Evolutionary conservation across 1,140 invertebrate species (phyloP).

Genomic region (Cryptotermes secundus): DNA sequence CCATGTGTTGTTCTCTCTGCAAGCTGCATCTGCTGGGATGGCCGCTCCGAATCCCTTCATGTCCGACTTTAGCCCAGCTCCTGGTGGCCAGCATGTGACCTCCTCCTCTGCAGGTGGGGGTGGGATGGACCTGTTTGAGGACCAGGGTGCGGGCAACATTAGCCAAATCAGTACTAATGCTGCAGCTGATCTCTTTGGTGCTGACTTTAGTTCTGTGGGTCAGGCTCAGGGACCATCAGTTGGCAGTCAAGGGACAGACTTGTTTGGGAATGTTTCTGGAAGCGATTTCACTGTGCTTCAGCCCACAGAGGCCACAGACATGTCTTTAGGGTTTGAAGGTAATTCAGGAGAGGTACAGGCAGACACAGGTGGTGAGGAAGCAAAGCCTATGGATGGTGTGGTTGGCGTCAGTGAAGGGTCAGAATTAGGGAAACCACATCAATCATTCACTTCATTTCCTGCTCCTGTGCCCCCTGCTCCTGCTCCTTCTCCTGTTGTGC

Average conservation of each 20-base stretch:
- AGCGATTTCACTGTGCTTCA: constrained; percentile 45
- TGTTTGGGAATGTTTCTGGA: constrained; percentile 48
- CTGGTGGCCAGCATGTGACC: constrained; percentile 44
- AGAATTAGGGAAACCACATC: background rate
- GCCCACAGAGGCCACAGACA: constrained; percentile 43
- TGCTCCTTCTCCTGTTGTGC: constrained; percentile 32
- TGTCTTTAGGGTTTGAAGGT: background rate
- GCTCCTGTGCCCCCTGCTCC: constrained; percentile 36
- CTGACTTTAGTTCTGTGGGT: constrained; percentile 29
- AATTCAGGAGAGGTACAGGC: background rate
- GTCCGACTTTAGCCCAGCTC: constrained; percentile 36
- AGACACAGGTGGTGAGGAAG: background rate
- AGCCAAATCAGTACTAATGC: constrained; percentile 36
- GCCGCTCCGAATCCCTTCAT: constrained; percentile 43
- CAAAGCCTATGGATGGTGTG: background rate
- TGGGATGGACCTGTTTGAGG: constrained; percentile 29
- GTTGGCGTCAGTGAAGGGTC: background rate
- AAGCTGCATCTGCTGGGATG: constrained; percentile 46
- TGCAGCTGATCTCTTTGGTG: constrained; percentile 35
- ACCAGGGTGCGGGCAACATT: constrained; percentile 31
- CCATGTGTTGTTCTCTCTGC: constrained; percentile 40
- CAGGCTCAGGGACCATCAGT: constrained; percentile 34
- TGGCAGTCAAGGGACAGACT: constrained; percentile 41
- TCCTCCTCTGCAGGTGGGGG: constrained; percentile 41
- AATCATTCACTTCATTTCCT: background rate